Conservation (phyloP, 2,888 invertebrate species). For the Perizoma flavofasciatum region DNA sequence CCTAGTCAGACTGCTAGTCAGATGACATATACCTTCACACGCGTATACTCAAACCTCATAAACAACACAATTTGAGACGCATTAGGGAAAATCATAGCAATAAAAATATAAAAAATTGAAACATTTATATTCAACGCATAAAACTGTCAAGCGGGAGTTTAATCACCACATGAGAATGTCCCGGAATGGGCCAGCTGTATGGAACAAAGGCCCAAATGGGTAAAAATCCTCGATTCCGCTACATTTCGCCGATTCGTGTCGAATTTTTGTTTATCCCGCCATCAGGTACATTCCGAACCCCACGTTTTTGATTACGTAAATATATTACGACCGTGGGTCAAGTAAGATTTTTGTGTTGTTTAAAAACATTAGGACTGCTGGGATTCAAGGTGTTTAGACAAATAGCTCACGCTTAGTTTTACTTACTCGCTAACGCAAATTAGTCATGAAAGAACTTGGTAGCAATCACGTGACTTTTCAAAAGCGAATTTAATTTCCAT, state of each 20-base stretch:
- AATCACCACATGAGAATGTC: constrained; percentile 25
- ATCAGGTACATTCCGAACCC: constrained; percentile 9
- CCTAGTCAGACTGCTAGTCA: too few relatives aligned
- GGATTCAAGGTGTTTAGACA: too few relatives aligned
- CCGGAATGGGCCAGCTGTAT: constrained; percentile 9
- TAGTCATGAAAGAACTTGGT: too few relatives aligned
- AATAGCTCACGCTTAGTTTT: too few relatives aligned
- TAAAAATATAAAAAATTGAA: constrained; percentile 18
- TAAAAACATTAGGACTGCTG: too few relatives aligned
- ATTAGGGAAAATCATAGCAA: constrained; percentile 3
- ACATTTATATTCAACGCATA: constrained; percentile 25
- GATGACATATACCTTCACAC: too few relatives aligned
- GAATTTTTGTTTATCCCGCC: background rate
- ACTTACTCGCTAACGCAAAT: too few relatives aligned
- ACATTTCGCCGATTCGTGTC: constrained; percentile 13
- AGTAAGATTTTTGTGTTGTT: too few relatives aligned
- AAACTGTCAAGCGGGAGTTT: constrained; percentile 32
- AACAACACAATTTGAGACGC: background rate
- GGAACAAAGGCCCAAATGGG: constrained; percentile 24
- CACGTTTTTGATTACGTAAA: background rate
- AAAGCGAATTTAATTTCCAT: too few relatives aligned
- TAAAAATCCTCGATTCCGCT: constrained; percentile 18
- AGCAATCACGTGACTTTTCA: too few relatives aligned
- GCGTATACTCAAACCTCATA: background rate
- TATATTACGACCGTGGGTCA: too few relatives aligned